Base-by-base conservation (phyloP, 2,113 vertebrate genomes). In the Bubo bubo region DNA sequence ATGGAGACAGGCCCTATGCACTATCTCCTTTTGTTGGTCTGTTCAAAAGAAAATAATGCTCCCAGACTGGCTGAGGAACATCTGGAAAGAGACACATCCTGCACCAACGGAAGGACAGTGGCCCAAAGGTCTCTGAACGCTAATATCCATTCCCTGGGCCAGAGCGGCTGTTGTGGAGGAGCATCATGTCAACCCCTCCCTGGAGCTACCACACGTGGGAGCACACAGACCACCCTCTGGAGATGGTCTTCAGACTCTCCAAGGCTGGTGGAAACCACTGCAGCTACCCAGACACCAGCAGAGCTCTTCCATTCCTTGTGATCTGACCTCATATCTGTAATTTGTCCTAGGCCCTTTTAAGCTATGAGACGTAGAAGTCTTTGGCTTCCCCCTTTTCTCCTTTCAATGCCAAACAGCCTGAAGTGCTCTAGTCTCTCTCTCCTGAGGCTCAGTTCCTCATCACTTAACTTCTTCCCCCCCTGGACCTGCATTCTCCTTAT, bases 351-450 rank as follows among this genome's bases (percentile, higher is more conserved):
- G 28, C n/a, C 56, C 45, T 23, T 50, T 74, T 6, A 74, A 86
- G 18, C 9, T 62, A 24, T 6, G 45, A 47, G 45, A 47, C 20
- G 9, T 21, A 7, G 1, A 0, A 19, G 3, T 16, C n/a, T 47
- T 1, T n/a, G 39, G n/a, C 35, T 79, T 52, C 39, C 6, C 18
- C 62, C 16, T 79, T 71, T 13, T 37, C 35, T 37, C 28, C 82
- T 56, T 55, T 49, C 24, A 45, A 0, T 39, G 52, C 23, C 45
- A 34, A 79, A 49, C 52, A 68, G 37, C n/a, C 9, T 5, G 6
- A 55, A 50, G 19, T 7, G 8, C 72, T 93, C 62, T 37, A 32
- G 28, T 35, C 14, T 62, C 21, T 49, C 56, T 55, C 37, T 76
- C 22, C 27, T 11, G 35, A 24, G 8, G 32, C 41, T 86, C 83